Evolutionary conservation across 2,113 vertebrate species (phyloP), one percentile per base, ranked within the genome.

Genomic region (Rynchops niger): DNA sequence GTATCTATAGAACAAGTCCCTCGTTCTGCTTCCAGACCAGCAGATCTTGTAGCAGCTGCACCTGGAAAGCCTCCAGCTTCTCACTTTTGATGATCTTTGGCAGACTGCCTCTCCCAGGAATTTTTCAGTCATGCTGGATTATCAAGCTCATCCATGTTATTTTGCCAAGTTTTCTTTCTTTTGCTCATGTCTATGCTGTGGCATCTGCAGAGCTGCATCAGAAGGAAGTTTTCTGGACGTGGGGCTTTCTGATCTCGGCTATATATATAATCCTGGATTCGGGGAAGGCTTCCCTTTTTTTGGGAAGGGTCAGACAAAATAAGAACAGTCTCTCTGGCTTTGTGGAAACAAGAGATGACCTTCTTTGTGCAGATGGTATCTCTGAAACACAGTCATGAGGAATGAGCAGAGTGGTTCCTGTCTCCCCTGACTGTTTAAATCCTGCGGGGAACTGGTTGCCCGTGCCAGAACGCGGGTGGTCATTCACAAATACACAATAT

Each of bases 41-140:
- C 96, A 97, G 96, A 96, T 97, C 96, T 97, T 97, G 95, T 97
- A 97, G 96, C 96, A 94, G 96, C 96, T 97, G 96, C 96, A 97
- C 95, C 97, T 97, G 97, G 97, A 97, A 96, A 94, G 87, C 95
- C 93, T 98, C 97, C 95, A 96, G 90, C 92, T 97, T 94, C 92
- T 97, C 96, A 96, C 93, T 97, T 95, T 93, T 97, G 96, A 97
- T 97, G 96, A 95, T 97, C 97, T 95, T 96, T 98, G 94, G 97
- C 96, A 97, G 96, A 53, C 94, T 95, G 96, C 92, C 91, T 97
- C 97, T 97, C 96, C 94, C 82, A 96, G 97, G 96, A 96, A 95
- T 97, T 96, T 98, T 96, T 98, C 95, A 96, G 95, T 97, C 96
- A 93, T 93, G 93, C 96, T 96, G 90, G 96, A 97, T 98, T 97